Percentiles rank a stretch among this genome's conserved stretches.
phyloP scores from a whole-genome alignment of 2,888 invertebrate species.

The Sphinx pinastri region DNA sequence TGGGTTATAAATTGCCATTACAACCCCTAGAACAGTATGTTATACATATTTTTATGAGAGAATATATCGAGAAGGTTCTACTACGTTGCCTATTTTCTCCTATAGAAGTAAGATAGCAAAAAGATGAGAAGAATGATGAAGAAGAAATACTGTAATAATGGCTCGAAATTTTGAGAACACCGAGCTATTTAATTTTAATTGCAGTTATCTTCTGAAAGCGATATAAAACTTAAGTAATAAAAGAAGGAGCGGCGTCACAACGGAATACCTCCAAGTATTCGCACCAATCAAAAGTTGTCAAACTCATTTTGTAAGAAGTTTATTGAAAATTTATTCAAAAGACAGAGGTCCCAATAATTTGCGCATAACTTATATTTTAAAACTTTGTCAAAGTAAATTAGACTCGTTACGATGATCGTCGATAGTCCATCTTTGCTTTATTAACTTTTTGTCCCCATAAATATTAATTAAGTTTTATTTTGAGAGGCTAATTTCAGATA shows the following conservation, averaged over 20 bases:
- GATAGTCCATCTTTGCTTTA: constrained; percentile 23
- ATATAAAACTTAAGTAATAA: constrained; percentile 25
- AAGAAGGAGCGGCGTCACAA: constrained; percentile 38
- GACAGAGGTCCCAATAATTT: constrained; percentile 68
- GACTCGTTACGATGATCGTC: constrained; percentile 56
- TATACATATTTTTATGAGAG: too few relatives aligned
- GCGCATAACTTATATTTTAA: constrained; percentile 67
- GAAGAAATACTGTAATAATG: too few relatives aligned
- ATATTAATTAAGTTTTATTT: constrained; percentile 17
- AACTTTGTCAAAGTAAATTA: constrained; percentile 72
- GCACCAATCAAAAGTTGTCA: constrained; percentile 71
- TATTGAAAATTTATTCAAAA: constrained; percentile 76
- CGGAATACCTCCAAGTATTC: constrained; percentile 55
- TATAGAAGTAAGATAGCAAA: too few relatives aligned
- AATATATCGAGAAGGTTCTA: too few relatives aligned
- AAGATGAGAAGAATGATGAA: too few relatives aligned
- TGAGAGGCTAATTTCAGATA: not conserved
- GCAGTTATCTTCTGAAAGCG: not conserved
- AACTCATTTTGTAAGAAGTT: constrained; percentile 70
- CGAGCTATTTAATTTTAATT: too few relatives aligned
- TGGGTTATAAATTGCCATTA: too few relatives aligned
- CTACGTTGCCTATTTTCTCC: too few relatives aligned
- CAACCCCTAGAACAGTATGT: too few relatives aligned
- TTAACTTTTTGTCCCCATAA: constrained; percentile 7
- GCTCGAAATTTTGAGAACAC: too few relatives aligned